phyloP scores from a whole-genome alignment of 2,113 vertebrate species.

The Picathartes gymnocephalus region DNA sequence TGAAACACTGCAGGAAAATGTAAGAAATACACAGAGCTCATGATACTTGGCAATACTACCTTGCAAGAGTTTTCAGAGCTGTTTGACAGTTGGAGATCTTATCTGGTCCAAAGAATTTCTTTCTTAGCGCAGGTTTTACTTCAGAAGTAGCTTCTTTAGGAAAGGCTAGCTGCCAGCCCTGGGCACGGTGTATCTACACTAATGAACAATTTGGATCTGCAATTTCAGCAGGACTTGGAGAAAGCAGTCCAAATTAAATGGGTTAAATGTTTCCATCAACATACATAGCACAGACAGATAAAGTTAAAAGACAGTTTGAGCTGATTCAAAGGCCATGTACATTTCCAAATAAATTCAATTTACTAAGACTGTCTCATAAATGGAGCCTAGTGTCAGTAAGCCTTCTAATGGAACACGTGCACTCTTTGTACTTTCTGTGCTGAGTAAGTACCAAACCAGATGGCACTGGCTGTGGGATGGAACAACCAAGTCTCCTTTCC shows the following conservation, averaged over 20 bases:
- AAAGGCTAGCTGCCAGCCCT: background rate
- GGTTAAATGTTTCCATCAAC: slow-evolving; percentile 36
- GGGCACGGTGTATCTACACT: background rate
- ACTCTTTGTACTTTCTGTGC: background rate
- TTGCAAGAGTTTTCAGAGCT: background rate
- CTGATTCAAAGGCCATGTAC: background rate
- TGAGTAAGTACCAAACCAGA: slow-evolving; percentile 54
- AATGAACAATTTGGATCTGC: background rate
- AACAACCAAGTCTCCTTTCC: slow-evolving; percentile 1
- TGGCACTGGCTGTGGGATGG: slow-evolving; percentile 40
- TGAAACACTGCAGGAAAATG: background rate
- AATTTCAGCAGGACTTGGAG: background rate
- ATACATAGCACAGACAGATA: background rate
- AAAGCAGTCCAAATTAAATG: background rate
- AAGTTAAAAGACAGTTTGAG: slow-evolving; percentile 15
- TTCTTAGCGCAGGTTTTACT: background rate
- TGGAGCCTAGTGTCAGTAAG: slow-evolving; percentile 21
- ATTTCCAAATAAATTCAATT: slow-evolving; percentile 57
- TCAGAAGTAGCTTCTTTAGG: background rate
- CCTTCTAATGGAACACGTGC: slow-evolving; percentile 44
- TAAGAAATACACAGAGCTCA: background rate
- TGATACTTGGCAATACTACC: background rate
- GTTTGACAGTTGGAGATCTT: background rate
- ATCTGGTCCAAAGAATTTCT: background rate
- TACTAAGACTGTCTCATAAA: slow-evolving; percentile 28